Conservation (phyloP, 1,140 invertebrate genomes). For the Hypothenemus hampei region DNA sequence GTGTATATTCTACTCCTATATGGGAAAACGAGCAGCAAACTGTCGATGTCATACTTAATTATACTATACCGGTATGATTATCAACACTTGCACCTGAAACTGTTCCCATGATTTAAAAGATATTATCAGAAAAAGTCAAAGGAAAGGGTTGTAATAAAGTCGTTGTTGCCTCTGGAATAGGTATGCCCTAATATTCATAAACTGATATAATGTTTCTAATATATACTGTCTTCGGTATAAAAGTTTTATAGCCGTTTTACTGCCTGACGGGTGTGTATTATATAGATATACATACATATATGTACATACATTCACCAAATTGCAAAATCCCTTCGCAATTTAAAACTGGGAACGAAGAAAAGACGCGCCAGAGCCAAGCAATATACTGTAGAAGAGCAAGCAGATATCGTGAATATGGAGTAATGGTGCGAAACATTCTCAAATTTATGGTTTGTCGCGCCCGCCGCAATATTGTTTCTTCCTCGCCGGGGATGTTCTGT, state of each 20-base stretch:
- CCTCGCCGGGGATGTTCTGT: constrained; percentile 19
- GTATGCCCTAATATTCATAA: constrained; percentile 5
- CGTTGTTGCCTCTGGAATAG: background rate
- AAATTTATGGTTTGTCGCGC: constrained; percentile 26
- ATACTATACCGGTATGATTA: constrained; percentile 24
- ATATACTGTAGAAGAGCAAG: constrained; percentile 19
- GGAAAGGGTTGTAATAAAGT: background rate
- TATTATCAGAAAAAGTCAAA: no score
- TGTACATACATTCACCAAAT: no score
- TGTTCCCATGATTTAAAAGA: constrained; percentile 31
- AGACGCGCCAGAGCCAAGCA: constrained; percentile 17
- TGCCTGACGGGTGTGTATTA: constrained; percentile 17
- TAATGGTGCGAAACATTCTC: constrained; percentile 22
- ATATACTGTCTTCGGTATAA: constrained; percentile 22
- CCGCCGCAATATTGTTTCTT: constrained; percentile 25
- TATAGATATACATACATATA: no score
- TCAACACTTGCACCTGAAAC: constrained; percentile 30
- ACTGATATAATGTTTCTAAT: constrained; percentile 2
- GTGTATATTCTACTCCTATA: no score
- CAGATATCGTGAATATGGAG: constrained; percentile 25
- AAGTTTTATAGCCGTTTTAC: constrained; percentile 20
- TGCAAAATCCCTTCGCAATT: constrained; percentile 25
- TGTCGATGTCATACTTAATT: constrained; percentile 25
- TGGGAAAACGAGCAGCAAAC: no score
- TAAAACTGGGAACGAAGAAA: constrained; percentile 24